These are phyloP conservation scores for Alentia gelatinosa DNA, from an alignment of 2,888 invertebrate genomes.

Conservation along the genomic window DNA sequence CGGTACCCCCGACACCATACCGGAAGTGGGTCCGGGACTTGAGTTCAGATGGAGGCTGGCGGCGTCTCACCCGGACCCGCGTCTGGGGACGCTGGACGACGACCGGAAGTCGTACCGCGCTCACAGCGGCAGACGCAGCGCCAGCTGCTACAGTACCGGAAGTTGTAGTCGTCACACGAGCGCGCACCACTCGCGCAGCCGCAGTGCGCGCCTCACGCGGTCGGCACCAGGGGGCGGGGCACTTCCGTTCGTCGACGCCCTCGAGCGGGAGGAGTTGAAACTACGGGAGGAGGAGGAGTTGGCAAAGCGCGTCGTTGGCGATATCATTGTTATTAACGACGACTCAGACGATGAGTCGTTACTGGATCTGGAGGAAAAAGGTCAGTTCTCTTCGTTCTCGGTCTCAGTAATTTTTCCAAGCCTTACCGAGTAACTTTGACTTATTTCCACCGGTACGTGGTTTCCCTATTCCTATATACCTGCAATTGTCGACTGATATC, in stretches of 20 bases:
- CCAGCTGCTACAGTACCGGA: background rate
- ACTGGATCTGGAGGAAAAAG: background rate
- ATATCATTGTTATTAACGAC: background rate
- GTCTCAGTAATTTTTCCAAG: no score
- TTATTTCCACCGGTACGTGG: no score
- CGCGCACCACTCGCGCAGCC: background rate
- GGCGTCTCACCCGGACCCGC: background rate
- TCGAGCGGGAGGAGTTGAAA: constrained; percentile 4
- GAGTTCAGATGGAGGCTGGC: background rate
- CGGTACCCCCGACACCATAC: background rate
- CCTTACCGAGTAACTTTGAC: no score
- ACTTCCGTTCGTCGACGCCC: background rate
- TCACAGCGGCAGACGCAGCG: background rate
- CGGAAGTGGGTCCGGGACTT: background rate
- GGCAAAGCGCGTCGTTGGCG: background rate
- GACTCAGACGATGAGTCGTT: background rate
- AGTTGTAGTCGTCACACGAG: constrained; percentile 6
- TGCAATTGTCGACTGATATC: no score
- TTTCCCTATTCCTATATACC: no score
- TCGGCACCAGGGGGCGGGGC: constrained; percentile 17
- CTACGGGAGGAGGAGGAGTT: background rate
- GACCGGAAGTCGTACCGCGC: constrained; percentile 23
- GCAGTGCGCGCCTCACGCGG: background rate
- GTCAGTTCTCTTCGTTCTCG: no score
- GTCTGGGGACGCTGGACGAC: constrained; percentile 20